Conservation (phyloP, 2,888 invertebrate species). For the Neuroscelio doddi region DNA sequence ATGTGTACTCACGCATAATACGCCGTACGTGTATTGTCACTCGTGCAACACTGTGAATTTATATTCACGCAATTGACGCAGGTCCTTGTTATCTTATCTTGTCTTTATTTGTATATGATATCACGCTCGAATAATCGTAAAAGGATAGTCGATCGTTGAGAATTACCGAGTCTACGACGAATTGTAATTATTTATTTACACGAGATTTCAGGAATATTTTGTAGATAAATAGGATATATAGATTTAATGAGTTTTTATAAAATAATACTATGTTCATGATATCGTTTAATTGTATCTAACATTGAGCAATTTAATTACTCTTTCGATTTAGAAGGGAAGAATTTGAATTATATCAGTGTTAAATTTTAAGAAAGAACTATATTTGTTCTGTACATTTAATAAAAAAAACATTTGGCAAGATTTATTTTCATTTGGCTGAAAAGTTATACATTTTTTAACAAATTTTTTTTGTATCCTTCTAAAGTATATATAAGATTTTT, state of each 20-base stretch:
- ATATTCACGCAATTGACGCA: conserved; percentile 8
- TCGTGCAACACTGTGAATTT: background rate
- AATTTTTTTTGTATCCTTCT: too few species aligned
- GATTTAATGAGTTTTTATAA: background rate
- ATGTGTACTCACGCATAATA: conserved; percentile 7
- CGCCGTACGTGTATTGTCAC: background rate
- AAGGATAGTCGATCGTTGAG: background rate
- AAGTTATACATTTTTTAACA: too few species aligned
- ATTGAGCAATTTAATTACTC: too few species aligned
- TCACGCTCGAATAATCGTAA: conserved; percentile 2
- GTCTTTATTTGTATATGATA: conserved; percentile 7
- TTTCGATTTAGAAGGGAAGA: too few species aligned
- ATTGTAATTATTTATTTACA: background rate
- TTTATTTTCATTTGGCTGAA: too few species aligned
- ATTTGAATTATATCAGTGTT: too few species aligned
- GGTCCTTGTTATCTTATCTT: conserved; percentile 11
- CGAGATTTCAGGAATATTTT: background rate
- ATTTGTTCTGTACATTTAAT: too few species aligned
- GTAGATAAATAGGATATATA: background rate
- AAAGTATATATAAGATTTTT: too few species aligned
- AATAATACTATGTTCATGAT: too few species aligned
- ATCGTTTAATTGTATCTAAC: too few species aligned
- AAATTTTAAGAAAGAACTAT: too few species aligned
- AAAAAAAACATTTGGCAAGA: too few species aligned
- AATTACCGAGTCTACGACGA: background rate